Conservation (phyloP, 2,888 invertebrate genomes). For the Phlogophora meticulosa region DNA sequence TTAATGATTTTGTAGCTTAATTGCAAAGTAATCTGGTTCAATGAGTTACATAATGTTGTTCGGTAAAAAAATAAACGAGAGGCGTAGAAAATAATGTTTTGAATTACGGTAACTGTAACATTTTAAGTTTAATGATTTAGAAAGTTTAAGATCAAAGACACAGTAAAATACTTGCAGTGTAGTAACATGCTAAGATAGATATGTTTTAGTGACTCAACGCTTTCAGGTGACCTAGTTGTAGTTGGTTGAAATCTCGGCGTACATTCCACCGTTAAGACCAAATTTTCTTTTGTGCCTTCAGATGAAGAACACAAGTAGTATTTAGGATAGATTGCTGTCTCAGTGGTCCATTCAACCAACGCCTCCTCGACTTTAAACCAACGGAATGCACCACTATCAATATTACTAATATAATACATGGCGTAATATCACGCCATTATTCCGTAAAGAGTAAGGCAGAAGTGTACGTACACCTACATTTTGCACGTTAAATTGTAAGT, state of each 20-base stretch:
- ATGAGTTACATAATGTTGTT: conserved; percentile 1
- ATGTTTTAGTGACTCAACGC: not conserved
- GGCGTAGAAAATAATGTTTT: not conserved
- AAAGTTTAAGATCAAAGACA: conserved; percentile 1
- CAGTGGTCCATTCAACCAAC: not conserved
- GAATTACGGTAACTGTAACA: not conserved
- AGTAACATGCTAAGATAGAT: not conserved
- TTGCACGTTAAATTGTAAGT: no score
- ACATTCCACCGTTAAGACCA: not conserved
- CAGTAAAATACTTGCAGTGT: not conserved
- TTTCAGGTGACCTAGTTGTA: conserved; percentile 19
- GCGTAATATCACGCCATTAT: no score
- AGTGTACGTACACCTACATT: no score
- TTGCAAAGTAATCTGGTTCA: conserved; percentile 32
- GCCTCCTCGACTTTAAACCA: no score
- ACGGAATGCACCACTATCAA: no score
- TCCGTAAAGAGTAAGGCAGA: no score
- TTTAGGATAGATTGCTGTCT: not conserved
- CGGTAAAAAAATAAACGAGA: not conserved
- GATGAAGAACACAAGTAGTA: not conserved
- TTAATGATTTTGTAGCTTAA: conserved; percentile 36
- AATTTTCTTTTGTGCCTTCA: not conserved
- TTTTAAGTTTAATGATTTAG: not conserved
- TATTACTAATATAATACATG: no score
- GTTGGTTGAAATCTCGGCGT: not conserved